A percentile compares a stretch with the other conserved stretches of the same genome.
Conservation (phyloP, 1,140 invertebrate species). For the Drosophila sturtevanti region DNA sequence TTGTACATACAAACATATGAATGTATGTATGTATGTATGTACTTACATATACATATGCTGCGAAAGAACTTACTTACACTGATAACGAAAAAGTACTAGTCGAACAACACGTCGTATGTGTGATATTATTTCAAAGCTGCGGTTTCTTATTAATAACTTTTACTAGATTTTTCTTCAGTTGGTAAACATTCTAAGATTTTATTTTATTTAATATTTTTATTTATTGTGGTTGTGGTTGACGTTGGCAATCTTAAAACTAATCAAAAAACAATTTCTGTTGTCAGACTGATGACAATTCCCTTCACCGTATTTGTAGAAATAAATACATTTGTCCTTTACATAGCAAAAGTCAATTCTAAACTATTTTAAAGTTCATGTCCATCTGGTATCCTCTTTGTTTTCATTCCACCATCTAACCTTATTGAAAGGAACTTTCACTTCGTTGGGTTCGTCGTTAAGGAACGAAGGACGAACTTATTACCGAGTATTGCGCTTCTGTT, state of each 20-base stretch:
- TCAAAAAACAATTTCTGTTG: not conserved
- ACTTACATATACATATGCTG: no score
- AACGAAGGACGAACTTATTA: slow-evolving; percentile 46
- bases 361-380: slow-evolving; percentile 14
- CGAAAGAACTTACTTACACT: no score
- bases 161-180: no score
- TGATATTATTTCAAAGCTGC: not conserved
- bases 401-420: not conserved
- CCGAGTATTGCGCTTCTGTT: slow-evolving; percentile 23
- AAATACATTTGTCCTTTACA: not conserved
- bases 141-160: no score
- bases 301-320: not conserved
- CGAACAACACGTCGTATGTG: not conserved
- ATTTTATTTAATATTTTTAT: no score
- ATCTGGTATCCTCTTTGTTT: not conserved
- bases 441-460: slow-evolving; percentile 22
- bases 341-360: not conserved
- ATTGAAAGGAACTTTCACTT: slow-evolving; percentile 27
- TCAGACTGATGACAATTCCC: not conserved
- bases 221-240: no score
- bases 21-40: no score
- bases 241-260: not conserved
- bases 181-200: no score
- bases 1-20: no score
- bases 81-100: not conserved